These are phyloP conservation scores for Pseudopipra pipra DNA, from an alignment of 2,113 vertebrate species.

Conservation along the genomic window DNA sequence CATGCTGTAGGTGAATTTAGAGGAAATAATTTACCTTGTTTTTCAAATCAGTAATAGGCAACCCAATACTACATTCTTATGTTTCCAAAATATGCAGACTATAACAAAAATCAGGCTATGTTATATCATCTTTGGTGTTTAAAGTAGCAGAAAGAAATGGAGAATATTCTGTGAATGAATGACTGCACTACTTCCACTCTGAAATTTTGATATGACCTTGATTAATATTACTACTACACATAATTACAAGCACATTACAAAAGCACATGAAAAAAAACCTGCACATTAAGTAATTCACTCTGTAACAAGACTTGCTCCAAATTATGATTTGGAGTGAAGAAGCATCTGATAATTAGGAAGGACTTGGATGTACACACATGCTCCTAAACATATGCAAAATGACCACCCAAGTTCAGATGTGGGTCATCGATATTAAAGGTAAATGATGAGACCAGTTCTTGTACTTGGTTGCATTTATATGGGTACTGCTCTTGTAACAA, in stretches of 20 bases:
- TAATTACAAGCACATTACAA: background rate
- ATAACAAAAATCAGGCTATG: background rate
- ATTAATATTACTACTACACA: background rate
- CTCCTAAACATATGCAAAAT: background rate
- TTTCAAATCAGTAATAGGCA: background rate
- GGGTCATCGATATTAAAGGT: background rate
- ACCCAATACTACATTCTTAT: background rate
- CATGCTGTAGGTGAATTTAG: background rate
- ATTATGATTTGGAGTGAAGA: background rate
- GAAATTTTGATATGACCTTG: background rate
- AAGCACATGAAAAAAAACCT: background rate
- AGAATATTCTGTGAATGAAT: background rate
- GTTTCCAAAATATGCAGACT: background rate
- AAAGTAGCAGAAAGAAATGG: background rate
- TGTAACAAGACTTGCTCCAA: background rate
- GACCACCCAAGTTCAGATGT: background rate
- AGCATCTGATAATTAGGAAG: background rate
- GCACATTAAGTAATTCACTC: background rate
- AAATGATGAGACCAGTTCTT: background rate
- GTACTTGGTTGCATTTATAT: background rate
- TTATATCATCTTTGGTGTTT: background rate
- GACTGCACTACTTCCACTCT: background rate
- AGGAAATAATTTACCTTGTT: background rate
- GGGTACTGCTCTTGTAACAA: background rate
- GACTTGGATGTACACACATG: background rate